A percentile compares a stretch with the other conserved stretches of the same genome.
Conservation (phyloP, 1,140 invertebrate genomes). For the Drosophila sp. region DNA sequence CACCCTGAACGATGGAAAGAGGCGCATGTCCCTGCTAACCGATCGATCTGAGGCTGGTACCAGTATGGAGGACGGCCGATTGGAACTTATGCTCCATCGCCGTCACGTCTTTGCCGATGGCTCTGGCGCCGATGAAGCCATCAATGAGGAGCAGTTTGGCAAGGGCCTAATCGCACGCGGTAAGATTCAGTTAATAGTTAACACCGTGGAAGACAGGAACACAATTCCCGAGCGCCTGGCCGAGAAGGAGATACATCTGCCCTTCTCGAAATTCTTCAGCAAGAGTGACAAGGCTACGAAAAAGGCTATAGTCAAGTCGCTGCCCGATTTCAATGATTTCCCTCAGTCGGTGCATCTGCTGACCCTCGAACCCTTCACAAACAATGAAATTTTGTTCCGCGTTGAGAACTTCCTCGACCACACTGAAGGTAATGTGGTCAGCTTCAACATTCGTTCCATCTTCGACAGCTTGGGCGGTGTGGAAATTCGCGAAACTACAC, state of each 20-base stretch:
- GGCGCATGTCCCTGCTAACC: slow-evolving; percentile 88
- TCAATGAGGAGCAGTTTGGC: slow-evolving; percentile 93
- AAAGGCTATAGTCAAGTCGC: slow-evolving; percentile 37
- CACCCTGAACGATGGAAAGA: slow-evolving; percentile 84
- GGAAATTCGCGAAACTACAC: slow-evolving; percentile 67
- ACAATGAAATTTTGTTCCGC: slow-evolving; percentile 88
- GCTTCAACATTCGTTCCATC: slow-evolving; percentile 59
- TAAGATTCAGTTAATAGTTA: slow-evolving; percentile 86
- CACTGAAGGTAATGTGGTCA: slow-evolving; percentile 86
- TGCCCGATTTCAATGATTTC: slow-evolving; percentile 63
- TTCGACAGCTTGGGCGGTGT: slow-evolving; percentile 48
- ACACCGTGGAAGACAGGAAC: slow-evolving; percentile 70
- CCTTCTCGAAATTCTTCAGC: slow-evolving; percentile 76
- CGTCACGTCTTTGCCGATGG: slow-evolving; percentile 94
- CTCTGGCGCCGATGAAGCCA: slow-evolving; percentile 95
- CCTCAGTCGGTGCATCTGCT: slow-evolving; percentile 92
- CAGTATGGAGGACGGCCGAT: slow-evolving; percentile 89
- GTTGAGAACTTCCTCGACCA: slow-evolving; percentile 94
- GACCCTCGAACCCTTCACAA: slow-evolving; percentile 93
- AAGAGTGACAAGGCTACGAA: slow-evolving; percentile 62
- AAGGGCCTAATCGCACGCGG: slow-evolving; percentile 92
- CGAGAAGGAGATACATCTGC: slow-evolving; percentile 61
- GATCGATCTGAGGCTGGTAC: slow-evolving; percentile 95
- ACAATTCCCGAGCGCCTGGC: slow-evolving; percentile 43
- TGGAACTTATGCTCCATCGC: slow-evolving; percentile 95